These are phyloP conservation scores for Catocala fraxini DNA, from an alignment of 2,888 invertebrate genomes.

Conservation along the genomic window DNA sequence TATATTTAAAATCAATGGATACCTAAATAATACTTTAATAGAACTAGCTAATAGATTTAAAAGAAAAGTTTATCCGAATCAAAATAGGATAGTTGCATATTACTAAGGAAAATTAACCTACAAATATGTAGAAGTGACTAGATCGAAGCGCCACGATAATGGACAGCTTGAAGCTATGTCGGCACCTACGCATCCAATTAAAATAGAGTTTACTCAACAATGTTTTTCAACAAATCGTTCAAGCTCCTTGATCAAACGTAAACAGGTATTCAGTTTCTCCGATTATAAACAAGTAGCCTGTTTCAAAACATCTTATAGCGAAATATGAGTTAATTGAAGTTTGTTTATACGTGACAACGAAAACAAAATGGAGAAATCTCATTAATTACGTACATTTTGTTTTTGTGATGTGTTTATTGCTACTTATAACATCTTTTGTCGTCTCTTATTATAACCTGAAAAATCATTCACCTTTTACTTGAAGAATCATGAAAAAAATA, in stretches of 20 bases:
- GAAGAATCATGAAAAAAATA: too few relatives aligned
- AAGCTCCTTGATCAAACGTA: constrained; percentile 27
- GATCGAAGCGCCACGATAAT: neutral
- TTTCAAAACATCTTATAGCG: constrained; percentile 45
- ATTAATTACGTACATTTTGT: constrained; percentile 17
- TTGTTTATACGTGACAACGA: constrained; percentile 39
- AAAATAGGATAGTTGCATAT: too few relatives aligned
- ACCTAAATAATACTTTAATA: too few relatives aligned
- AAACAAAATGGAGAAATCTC: constrained; percentile 28
- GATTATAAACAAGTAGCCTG: constrained; percentile 44
- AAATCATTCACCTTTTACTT: too few relatives aligned
- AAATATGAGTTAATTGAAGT: constrained; percentile 53
- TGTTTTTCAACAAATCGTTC: constrained; percentile 18
- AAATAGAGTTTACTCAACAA: constrained; percentile 8
- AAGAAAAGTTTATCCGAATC: too few relatives aligned
- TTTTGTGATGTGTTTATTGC: constrained; percentile 7
- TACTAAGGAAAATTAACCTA: too few relatives aligned
- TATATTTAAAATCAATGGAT: too few relatives aligned
- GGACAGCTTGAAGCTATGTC: neutral
- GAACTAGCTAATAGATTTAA: too few relatives aligned
- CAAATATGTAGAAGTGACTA: too few relatives aligned
- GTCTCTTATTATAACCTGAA: neutral
- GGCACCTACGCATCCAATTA: constrained; percentile 7
- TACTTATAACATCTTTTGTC: neutral
- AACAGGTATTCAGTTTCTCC: constrained; percentile 30